Conservation (phyloP, 2,888 invertebrate species). For the Operophtera brumata region DNA sequence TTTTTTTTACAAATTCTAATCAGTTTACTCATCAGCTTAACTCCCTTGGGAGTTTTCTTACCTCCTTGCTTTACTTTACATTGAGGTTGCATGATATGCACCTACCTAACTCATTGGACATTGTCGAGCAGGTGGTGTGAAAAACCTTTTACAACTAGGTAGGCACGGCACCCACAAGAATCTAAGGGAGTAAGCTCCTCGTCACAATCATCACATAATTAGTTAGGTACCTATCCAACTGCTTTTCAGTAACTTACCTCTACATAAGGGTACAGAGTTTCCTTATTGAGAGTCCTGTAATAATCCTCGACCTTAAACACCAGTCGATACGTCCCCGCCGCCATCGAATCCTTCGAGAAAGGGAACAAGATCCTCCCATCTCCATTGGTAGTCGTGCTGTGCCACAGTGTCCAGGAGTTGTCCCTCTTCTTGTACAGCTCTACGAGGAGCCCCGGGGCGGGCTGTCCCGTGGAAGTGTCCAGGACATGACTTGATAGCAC, state of each 20-base stretch:
- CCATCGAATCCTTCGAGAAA: conserved; percentile 79
- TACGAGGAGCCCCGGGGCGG: conserved; percentile 84
- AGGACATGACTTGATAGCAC: conserved; percentile 88
- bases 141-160: too few species aligned
- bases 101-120: too few species aligned
- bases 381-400: conserved; percentile 81
- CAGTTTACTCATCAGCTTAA: too few species aligned
- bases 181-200: too few species aligned
- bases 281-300: conserved; percentile 80
- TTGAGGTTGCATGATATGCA: too few species aligned
- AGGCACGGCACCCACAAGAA: too few species aligned
- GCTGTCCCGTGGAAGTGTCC: conserved; percentile 85
- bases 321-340: conserved; percentile 86
- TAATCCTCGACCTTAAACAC: conserved; percentile 87
- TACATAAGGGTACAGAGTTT: conserved; percentile 87
- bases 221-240: too few species aligned
- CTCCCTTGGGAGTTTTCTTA: too few species aligned
- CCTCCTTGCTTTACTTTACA: too few species aligned
- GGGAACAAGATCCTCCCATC: conserved; percentile 86
- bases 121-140: too few species aligned
- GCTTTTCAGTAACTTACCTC: conserved; percentile 75
- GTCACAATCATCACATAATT: too few species aligned
- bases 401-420: conserved; percentile 84
- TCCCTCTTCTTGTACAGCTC: conserved; percentile 84
- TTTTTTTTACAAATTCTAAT: too few species aligned